These are phyloP conservation scores for Druceiella hillmani DNA, from an alignment of 2,888 invertebrate species.

Conservation along the genomic window DNA sequence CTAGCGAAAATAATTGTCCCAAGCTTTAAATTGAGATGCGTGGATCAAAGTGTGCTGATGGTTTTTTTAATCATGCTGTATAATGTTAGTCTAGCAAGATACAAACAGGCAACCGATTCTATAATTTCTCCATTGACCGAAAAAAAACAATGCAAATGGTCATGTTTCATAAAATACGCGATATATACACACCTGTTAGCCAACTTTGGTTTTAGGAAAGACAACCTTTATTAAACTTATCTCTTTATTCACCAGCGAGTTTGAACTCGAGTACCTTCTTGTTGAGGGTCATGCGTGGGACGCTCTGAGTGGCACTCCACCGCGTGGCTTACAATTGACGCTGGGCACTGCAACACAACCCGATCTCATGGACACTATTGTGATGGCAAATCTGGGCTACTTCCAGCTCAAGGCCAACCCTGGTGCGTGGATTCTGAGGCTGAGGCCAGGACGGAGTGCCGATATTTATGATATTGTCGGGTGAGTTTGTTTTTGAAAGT, in stretches of 20 bases:
- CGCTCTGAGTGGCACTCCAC: slow-evolving; percentile 83
- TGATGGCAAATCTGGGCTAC: slow-evolving; percentile 99
- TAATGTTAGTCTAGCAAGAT: no score
- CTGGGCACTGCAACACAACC: slow-evolving; percentile 78
- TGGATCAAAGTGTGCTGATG: no score
- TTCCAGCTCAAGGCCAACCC: slow-evolving; percentile 95
- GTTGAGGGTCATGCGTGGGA: slow-evolving; percentile 97
- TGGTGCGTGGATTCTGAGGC: slow-evolving; percentile 86
- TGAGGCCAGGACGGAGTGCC: slow-evolving; percentile 88
- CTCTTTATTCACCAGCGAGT: slow-evolving; percentile 85
- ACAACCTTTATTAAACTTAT: no score
- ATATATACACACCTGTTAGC: not conserved
- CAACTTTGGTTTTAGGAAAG: slow-evolving; percentile 24
- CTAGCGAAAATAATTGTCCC: no score
- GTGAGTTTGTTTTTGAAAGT: slow-evolving; percentile 33
- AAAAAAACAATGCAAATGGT: no score
- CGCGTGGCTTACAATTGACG: slow-evolving; percentile 94
- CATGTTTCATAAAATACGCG: not conserved
- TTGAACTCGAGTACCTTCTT: slow-evolving; percentile 90
- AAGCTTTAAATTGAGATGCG: no score
- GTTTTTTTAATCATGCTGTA: no score
- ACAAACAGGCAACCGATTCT: no score
- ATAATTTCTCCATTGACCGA: no score
- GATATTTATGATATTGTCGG: slow-evolving; percentile 92
- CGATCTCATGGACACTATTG: slow-evolving; percentile 89